Base-by-base conservation (phyloP, 2,113 vertebrate genomes). In the Ictidomys tridecemlineatus region DNA sequence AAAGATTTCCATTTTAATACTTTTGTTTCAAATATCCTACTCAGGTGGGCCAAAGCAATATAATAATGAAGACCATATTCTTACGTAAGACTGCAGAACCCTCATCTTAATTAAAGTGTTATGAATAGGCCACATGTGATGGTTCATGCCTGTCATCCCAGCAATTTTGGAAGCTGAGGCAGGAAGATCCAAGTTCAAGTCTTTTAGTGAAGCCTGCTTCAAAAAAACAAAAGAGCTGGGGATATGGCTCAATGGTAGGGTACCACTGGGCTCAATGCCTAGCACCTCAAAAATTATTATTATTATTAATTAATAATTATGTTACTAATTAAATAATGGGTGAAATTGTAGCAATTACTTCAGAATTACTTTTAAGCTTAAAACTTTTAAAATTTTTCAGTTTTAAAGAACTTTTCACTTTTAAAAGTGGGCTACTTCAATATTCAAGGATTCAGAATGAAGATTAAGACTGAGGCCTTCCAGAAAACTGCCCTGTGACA, bases 381-480 rank as follows among this genome's bases (percentile, higher is more conserved):
- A 56, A 74, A 51, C 51, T 51, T 51, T 51, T 3, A 51, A 51
- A 51, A 53, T 4, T 51, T 51, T 51, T 51, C 48, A 51, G 51
- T 53, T 53, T 16, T 53, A 13, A 51, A 51, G 13, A 51, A 11
- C 74, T 82, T 90, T 18, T 45, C 45, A 45, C 45, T 45, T 45
- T 45, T 45, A 37, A 84, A 89, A 61, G 42, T 89, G 53, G 39
- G 22, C 56, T 82, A 3, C 74, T 90, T 85, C 13, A 73, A 20
- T 67, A 87, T 65, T 72, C 9, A 84, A 78, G 34, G n/a, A 39
- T 42, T 93, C 34, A 94, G n/a, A 77, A 80, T 53, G n/a, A 94
- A 91, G 13, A 45, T 79, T 76, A 48, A 86, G 20, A 86, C 13
- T 26, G 45, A 80, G 4, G 2, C 17, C 28, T 77, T 51, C 18